Base-by-base conservation (phyloP, 2,797 vertebrate species). In the Graptemys geographica region DNA sequence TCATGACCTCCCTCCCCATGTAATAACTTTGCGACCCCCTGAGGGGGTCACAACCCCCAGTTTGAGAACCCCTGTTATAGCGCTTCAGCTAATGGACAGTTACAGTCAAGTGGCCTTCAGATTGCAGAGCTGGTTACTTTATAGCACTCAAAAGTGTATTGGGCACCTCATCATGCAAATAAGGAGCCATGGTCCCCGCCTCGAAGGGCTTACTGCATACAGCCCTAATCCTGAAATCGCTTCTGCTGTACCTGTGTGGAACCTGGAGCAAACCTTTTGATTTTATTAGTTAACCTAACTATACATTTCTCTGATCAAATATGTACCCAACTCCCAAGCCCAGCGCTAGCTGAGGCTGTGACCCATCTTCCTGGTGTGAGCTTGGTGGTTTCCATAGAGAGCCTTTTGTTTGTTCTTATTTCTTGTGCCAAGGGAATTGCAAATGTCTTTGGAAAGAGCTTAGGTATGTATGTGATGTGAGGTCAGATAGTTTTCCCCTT, bases 351-450 rank as follows among this genome's bases (percentile, higher is more conserved):
- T 76, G 72, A 28, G 72, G 12, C 49, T 51, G 31, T 49, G 76
- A 33, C 47, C 76, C 28, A 44, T 79, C 18, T 37, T 41, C 47
- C 25, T 4, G 1, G 53, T 3, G 0, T 47, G 57, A 89, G 52
- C 72, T 9, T 0, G 0, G 52, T 0, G 4, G 95, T 96, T 96
- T 92, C 94, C 92, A 94, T 90, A 80, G 90, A 53, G 93, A 93
- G 89, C 41, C 0, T 3, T 88, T 96, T 95, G 94, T 97, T 96
- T 96, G 33, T 33, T 21, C 0, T 33, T 33, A n/a, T 28, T 79
- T 49, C 3, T 28, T 78, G 81, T 84, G 85, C 49, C 81, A 0
- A 6, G 28, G 57, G 47, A 81, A 5, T 49, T 83, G 79, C 89
- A 84, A 33, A 57, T 23, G 56, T 9, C 56, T 49, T 19, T 89